Evolutionary conservation across 1,140 invertebrate genomes (phyloP), one percentile per base, ranked within the genome.

Genomic region (Dreissena rostriformis): DNA sequence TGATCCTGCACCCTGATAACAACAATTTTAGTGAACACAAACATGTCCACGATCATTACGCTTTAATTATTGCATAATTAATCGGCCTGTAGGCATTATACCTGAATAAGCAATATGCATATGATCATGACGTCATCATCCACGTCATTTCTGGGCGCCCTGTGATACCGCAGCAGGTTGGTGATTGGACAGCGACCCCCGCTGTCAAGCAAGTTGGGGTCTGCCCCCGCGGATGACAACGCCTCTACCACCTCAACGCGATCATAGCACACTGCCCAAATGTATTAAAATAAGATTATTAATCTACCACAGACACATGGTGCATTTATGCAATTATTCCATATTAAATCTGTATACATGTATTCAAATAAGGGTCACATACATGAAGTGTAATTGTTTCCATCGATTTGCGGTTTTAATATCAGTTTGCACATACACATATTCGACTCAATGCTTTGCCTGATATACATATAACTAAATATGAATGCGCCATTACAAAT

Each of bases 21-120:
- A n/a, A n/a, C 39, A 39, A 39, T 39, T 5, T 5, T 5, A 39
- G 8, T 39, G 39, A 39, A 39, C 24, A 63, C 4, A 63, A 63
- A 63, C 19, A 4, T 63, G 24, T 63, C 61, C 24, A 63, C 4
- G 11, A 63, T 5, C 19, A 4, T 63, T 2, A 5, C 61, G 24
- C 61, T 5, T 63, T 11, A 39, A 39, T 68, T 1, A 28, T 28
- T 68, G 26, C 26, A 68, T 26, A 22, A 68, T 22, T 4, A 1
- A 5, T 22, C 29, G 66, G 6, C 24, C 8, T 72, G 24, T 11
- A 72, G 1, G 8, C 12, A 49, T 24, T 17, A 76, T 66, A 82
- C 74, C 71, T 89, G 88, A 17, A 84, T 87, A 28, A 89, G 79
- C 82, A 87, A 74, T n/a, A 87, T 70, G 4, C 86, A 82, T 4